phyloP scores from a whole-genome alignment of 2,888 invertebrate genomes.

The Magallana nippona region DNA sequence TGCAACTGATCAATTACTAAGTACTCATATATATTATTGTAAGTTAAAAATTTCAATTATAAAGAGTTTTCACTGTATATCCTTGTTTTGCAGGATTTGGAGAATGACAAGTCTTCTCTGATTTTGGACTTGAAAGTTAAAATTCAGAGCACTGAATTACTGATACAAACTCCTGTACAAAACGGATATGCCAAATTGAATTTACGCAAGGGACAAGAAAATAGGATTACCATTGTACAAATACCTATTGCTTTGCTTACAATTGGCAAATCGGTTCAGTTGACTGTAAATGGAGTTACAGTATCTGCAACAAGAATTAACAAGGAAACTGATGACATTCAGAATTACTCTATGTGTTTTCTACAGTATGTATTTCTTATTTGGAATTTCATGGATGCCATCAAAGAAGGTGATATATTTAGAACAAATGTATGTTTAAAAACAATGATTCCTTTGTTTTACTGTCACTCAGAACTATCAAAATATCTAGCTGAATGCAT shows the following conservation, averaged over 20 bases:
- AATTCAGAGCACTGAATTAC: not conserved
- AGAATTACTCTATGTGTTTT: not conserved
- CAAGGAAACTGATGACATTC: slow-evolving; percentile 11
- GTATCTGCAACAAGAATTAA: slow-evolving; percentile 6
- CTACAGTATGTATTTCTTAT: slow-evolving; percentile 20
- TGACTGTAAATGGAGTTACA: not conserved
- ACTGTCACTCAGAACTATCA: slow-evolving; percentile 3
- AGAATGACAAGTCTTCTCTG: slow-evolving; percentile 2
- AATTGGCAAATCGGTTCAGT: slow-evolving; percentile 4
- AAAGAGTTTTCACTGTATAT: not conserved
- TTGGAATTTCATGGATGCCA: slow-evolving; percentile 33
- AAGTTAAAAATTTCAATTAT: slow-evolving; percentile 7
- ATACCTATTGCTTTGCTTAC: slow-evolving; percentile 17
- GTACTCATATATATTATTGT: not conserved
- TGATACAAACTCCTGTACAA: slow-evolving; percentile 15
- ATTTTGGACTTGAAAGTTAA: slow-evolving; percentile 29
- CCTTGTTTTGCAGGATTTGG: slow-evolving; percentile 3
- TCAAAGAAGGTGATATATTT: slow-evolving; percentile 28
- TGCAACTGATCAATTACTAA: not conserved
- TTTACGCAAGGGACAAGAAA: not conserved
- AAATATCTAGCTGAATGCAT: slow-evolving; percentile 47
- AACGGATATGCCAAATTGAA: slow-evolving; percentile 20
- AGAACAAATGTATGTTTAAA: slow-evolving; percentile 32
- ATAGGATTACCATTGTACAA: not conserved
- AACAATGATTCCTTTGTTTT: slow-evolving; percentile 27